Evolutionary conservation across 2,797 vertebrate species (phyloP).

Genomic region (Channa striata): DNA sequence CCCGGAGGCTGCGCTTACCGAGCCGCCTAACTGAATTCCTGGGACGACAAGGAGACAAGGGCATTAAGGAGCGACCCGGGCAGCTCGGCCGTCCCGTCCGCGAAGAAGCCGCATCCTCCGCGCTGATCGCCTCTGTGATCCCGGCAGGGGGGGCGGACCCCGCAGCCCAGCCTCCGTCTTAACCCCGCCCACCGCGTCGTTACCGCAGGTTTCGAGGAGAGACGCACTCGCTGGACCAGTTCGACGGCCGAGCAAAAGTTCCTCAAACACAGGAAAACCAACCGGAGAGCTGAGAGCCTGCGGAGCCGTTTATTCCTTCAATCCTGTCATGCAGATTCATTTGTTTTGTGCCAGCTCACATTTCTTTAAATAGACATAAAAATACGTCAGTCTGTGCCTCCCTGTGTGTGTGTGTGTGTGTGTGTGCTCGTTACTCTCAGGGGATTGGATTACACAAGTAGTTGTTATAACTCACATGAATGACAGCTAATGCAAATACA

Average conservation of each 20-base stretch:
- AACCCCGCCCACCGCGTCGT: constrained; percentile 31
- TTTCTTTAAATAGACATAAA: neutral
- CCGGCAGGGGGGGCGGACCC: constrained; percentile 21
- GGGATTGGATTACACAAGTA: neutral
- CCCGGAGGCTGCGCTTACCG: neutral
- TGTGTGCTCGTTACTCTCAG: neutral
- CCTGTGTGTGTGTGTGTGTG: neutral
- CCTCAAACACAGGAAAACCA: neutral
- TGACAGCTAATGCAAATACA: too few relatives aligned
- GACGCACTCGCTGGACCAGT: neutral
- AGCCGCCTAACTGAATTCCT: constrained; percentile 9
- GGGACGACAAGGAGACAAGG: constrained; percentile 8
- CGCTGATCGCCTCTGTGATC: neutral
- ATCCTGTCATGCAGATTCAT: neutral
- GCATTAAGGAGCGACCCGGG: neutral
- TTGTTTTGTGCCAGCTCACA: neutral
- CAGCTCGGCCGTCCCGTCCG: constrained; percentile 6
- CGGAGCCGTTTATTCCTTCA: neutral
- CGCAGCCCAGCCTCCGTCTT: neutral
- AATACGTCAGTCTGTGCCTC: neutral
- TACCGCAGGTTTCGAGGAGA: neutral
- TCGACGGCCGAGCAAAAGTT: neutral
- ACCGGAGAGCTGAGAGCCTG: neutral
- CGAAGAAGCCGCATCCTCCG: neutral
- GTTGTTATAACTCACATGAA: too few relatives aligned